Evolutionary conservation across 2,888 invertebrate genomes (phyloP).

Genomic region (Phorcus lineatus): DNA sequence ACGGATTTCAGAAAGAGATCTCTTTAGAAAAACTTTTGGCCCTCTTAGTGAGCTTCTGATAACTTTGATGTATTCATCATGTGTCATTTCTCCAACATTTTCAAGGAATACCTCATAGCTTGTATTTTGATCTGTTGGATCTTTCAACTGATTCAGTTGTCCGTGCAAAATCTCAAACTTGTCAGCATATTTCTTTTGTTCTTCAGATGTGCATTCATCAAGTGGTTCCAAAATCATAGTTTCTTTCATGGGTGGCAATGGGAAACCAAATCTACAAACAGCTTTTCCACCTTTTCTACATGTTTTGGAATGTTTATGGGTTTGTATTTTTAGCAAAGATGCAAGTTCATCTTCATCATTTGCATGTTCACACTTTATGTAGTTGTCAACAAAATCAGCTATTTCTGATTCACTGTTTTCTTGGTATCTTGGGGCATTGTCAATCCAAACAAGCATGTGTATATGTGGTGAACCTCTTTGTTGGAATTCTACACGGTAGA

Average conservation of each 20-base stretch:
- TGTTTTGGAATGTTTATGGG: too few species aligned
- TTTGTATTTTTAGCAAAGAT: too few species aligned
- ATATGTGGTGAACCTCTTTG: background rate
- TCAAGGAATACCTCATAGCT: too few species aligned
- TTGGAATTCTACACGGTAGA: background rate
- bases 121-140: too few species aligned
- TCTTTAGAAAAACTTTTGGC: slow-evolving; percentile 32
- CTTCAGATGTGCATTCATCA: background rate
- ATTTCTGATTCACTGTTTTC: too few species aligned
- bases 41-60: background rate
- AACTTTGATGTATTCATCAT: slow-evolving; percentile 17
- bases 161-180: too few species aligned
- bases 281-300: background rate
- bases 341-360: too few species aligned
- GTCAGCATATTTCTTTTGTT: background rate
- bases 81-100: background rate
- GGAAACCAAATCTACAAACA: slow-evolving; percentile 12
- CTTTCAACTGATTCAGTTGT: too few species aligned
- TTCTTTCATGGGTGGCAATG: slow-evolving; percentile 6
- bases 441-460: too few species aligned
- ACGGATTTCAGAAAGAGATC: slow-evolving; percentile 28
- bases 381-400: too few species aligned
- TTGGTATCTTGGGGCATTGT: too few species aligned
- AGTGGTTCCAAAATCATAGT: background rate
- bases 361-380: too few species aligned